Percentiles rank a stretch among this genome's conserved stretches.
phyloP scores from a whole-genome alignment of 2,797 vertebrate species.

The Decapterus maruadsi region DNA sequence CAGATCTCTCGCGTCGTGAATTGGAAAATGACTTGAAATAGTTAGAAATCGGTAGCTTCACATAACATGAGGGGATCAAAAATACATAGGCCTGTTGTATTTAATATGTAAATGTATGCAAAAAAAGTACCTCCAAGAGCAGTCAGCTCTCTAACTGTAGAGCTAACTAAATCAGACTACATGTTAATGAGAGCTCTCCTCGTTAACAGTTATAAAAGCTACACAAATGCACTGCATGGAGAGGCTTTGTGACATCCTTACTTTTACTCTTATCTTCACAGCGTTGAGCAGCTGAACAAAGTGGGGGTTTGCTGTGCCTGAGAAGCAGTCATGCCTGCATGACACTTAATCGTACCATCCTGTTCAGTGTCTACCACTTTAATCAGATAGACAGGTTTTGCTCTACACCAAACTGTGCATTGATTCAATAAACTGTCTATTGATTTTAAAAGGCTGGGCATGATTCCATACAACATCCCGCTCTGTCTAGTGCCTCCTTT shows the following conservation, averaged over 20 bases:
- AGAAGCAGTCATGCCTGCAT: slow-evolving; percentile 47
- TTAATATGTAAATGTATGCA: slow-evolving; percentile 44
- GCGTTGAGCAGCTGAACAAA: slow-evolving; percentile 31
- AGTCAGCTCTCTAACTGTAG: neutral
- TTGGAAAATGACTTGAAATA: slow-evolving; percentile 27
- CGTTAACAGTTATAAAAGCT: slow-evolving; percentile 36
- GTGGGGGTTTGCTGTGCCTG: slow-evolving; percentile 29
- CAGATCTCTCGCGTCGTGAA: slow-evolving; percentile 15
- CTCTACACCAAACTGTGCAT: slow-evolving; percentile 70
- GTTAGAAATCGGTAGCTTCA: slow-evolving; percentile 7
- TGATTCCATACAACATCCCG: slow-evolving; percentile 47
- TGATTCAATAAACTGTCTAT: slow-evolving; percentile 81
- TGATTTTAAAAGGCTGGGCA: slow-evolving; percentile 65
- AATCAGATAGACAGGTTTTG: slow-evolving; percentile 63
- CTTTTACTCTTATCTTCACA: slow-evolving; percentile 32
- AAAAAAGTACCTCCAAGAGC: slow-evolving; percentile 40
- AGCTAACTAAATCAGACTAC: slow-evolving; percentile 35
- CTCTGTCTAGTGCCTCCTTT: slow-evolving; percentile 41
- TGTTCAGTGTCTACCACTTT: slow-evolving; percentile 68
- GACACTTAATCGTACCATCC: slow-evolving; percentile 65
- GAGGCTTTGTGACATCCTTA: slow-evolving; percentile 33
- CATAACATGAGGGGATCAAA: slow-evolving; percentile 4
- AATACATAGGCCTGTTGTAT: slow-evolving; percentile 8
- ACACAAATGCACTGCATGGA: slow-evolving; percentile 14
- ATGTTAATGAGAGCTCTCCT: slow-evolving; percentile 50